Base-by-base conservation (phyloP, 1,140 invertebrate species). In the Asobara japonica region DNA sequence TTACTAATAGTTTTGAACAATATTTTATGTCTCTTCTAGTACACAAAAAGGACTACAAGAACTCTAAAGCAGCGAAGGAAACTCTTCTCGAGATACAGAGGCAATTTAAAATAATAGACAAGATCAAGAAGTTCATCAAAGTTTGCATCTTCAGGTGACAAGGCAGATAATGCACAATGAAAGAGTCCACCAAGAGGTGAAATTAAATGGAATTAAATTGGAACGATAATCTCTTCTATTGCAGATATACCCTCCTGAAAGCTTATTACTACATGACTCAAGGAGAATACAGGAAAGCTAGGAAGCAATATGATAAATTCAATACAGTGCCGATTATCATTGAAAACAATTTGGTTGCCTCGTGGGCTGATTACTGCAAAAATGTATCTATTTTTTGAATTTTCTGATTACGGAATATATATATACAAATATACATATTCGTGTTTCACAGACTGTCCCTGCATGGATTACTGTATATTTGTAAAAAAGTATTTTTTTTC, bases 211-310 rank as follows among this genome's bases (percentile, higher is more conserved):
- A 56, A 64, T 68, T 25, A 68, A n/a, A 30, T 62, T 67, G 45
- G 60, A 66, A 38, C 31, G 75, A n/a, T n/a, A n/a, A n/a, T n/a
- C n/a, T n/a, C n/a, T n/a, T n/a, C n/a, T n/a, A n/a, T n/a, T 61
- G 22, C 29, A 87, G 86, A 65, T 86, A 82, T 72, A 71, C 80
- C 16, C 38, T 87, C 0, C 67, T 86, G 51, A 82, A 78, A 74
- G 81, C 84, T 0, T 87, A 87, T 51, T 86, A 79, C 65, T 68
- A 76, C 18, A 85, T 87, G 77, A 79, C 80, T 11, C 76, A 70
- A 56, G 76, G 51, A 22, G 78, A 72, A n/a, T 78, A 61, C 74
- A 77, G 68, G 13, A n/a, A 22, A 2, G 73, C 77, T 0, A 72
- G 83, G 8, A 81, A 73, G 31, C 61, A 83, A 18, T 16, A 87